These are phyloP conservation scores for Listrodromus nycthemerus DNA, from an alignment of 2,888 invertebrate genomes.

Conservation along the genomic window DNA sequence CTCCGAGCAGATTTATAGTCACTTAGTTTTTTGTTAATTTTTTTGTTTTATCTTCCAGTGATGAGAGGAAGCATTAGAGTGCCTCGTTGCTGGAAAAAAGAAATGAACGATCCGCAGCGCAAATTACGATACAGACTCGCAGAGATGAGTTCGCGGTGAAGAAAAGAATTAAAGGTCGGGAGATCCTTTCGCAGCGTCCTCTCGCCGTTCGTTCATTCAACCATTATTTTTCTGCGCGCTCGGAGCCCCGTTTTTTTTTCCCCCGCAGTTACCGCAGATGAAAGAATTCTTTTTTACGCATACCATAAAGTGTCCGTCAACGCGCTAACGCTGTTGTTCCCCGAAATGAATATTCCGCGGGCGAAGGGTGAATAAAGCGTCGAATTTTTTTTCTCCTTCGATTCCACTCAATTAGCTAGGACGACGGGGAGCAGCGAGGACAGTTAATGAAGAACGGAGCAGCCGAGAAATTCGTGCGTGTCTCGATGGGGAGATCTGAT, in stretches of 20 bases:
- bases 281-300: background rate
- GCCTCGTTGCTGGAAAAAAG: background rate
- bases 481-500: conserved; percentile 46
- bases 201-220: conserved; percentile 23
- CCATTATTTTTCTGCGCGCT: conserved; percentile 58
- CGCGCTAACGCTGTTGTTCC: background rate
- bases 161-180: background rate
- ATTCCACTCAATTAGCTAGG: conserved; percentile 6
- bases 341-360: conserved; percentile 16
- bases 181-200: background rate
- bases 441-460: conserved; percentile 7
- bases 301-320: conserved; percentile 10
- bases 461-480: conserved; percentile 29
- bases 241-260: background rate
- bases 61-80: background rate
- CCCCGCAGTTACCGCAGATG: conserved; percentile 56
- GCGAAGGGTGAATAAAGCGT: background rate
- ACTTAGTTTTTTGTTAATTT: too few relatives aligned
- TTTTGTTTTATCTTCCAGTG: too few relatives aligned
- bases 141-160: background rate
- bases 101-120: background rate
- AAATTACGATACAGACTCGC: background rate
- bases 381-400: background rate
- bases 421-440: conserved; percentile 1
- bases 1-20: too few relatives aligned